Base-by-base conservation (phyloP, 2,113 vertebrate genomes). In the Epinephelus fuscoguttatus region DNA sequence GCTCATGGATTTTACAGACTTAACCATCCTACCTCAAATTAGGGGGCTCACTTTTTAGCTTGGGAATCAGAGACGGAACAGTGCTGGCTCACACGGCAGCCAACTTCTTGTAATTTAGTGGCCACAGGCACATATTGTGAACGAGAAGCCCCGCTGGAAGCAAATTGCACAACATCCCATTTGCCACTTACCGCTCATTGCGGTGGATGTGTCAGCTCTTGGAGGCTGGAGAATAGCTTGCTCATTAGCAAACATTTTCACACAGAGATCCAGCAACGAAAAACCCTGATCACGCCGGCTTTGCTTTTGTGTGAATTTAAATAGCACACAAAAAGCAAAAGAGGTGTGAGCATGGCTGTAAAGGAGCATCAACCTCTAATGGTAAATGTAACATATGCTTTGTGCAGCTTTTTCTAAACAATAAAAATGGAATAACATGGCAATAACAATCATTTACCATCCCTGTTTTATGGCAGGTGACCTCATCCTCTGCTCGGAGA, bases 11-110 rank as follows among this genome's bases (percentile, higher is more conserved):
- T 45, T 66, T 59, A 27, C 57, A 3, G 14, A 52, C 45, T 73
- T 64, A 10, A 55, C 33, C 74, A 27, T 62, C 56, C 81, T 64
- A 70, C 64, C 59, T 80, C 37, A 71, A 67, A 42, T 42, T 1
- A 66, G 9, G 33, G 3, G 25, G 19, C 25, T 66, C 33, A 25
- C 25, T 63, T 45, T 12, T 37, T 37, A 37, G 33, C 33, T 37
- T 37, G 33, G 33, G 6, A 37, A 37, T 37, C 33, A 37, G 33
- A 6, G 33, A 37, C 33, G 33, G 15, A 71, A 72, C 61, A 63
- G 45, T 78, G 60, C 33, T 50, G 25, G 37, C 17, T 56, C 49
- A 62, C 56, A 45, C 25, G 62, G 50, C 47, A 55, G 59, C 33
- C 1, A 11, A 40, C 21, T 40, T 57, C 2, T 40, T 47, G 33